A percentile compares a stretch with the other conserved stretches of the same genome.
Conservation (phyloP, 2,113 vertebrate species). For the Leptobrachium leishanense region DNA sequence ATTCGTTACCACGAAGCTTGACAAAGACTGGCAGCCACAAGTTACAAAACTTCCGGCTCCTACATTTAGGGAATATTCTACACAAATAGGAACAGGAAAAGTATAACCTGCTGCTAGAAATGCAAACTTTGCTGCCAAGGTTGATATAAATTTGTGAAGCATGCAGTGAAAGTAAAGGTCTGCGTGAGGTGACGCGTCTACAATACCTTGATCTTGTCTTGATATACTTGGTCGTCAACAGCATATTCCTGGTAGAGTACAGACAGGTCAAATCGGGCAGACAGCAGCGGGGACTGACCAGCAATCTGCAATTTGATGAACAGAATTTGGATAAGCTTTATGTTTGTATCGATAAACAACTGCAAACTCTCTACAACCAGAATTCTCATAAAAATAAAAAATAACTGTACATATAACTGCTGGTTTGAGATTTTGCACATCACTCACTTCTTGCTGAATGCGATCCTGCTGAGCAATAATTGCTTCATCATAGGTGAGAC, state of each 20-base stretch:
- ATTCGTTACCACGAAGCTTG: too few relatives aligned
- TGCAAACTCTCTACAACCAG: not conserved
- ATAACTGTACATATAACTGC: too few relatives aligned
- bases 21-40: too few relatives aligned
- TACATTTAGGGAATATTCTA: not conserved
- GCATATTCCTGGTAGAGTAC: constrained; percentile 87
- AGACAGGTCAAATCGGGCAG: constrained; percentile 81
- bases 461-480: constrained; percentile 93
- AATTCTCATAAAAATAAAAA: not conserved
- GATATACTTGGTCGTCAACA: constrained; percentile 84
- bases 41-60: not conserved
- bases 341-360: not conserved
- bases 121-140: too few relatives aligned
- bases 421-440: not conserved
- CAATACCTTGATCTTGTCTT: constrained; percentile 88
- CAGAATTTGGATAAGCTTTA: too few relatives aligned
- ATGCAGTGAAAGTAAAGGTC: too few relatives aligned
- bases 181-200: not conserved
- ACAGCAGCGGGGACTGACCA: constrained; percentile 88
- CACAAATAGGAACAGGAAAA: too few relatives aligned
- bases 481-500: constrained; percentile 87
- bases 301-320: constrained; percentile 73
- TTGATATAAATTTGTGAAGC: too few relatives aligned
- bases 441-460: constrained; percentile 91
- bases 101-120: too few relatives aligned